A percentile compares a stretch with the other conserved stretches of the same genome.
phyloP scores from a whole-genome alignment of 2,113 vertebrate genomes.

The Gila orcuttii region DNA sequence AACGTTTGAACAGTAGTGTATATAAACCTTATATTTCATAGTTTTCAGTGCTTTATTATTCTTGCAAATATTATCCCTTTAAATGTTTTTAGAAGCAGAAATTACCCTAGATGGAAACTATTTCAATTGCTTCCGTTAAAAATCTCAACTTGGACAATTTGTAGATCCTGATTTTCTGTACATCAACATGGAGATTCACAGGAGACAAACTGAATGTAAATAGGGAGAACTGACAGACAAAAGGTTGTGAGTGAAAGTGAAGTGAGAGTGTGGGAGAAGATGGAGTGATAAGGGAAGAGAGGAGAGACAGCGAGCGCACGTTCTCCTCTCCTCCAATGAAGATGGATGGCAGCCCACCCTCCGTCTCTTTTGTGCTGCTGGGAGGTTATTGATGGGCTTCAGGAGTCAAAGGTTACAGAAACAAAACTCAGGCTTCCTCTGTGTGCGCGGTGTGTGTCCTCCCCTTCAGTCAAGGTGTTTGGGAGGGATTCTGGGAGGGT shows the following conservation, averaged over 20 bases:
- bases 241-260: constrained; percentile 50
- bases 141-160: not conserved
- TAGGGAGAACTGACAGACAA: constrained; percentile 6
- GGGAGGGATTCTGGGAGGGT: constrained; percentile 28
- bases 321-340: constrained; percentile 73
- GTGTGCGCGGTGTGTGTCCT: constrained; percentile 59
- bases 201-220: not conserved
- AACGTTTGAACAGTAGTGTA: not conserved
- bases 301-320: constrained; percentile 58
- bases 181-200: not conserved
- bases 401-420: constrained; percentile 71
- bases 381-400: constrained; percentile 74
- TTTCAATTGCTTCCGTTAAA: not conserved
- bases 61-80: too few relatives aligned
- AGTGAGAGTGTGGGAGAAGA: constrained; percentile 39
- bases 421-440: constrained; percentile 69
- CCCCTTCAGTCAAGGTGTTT: constrained; percentile 64
- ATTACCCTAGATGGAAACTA: not conserved
- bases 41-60: not conserved
- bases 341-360: constrained; percentile 68
- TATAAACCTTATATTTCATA: not conserved
- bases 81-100: not conserved
- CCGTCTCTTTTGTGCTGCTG: constrained; percentile 45
- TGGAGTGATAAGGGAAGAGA: constrained; percentile 59
- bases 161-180: not conserved